Base-by-base conservation (phyloP, 2,888 invertebrate genomes). In the Pegoplata infirma region DNA sequence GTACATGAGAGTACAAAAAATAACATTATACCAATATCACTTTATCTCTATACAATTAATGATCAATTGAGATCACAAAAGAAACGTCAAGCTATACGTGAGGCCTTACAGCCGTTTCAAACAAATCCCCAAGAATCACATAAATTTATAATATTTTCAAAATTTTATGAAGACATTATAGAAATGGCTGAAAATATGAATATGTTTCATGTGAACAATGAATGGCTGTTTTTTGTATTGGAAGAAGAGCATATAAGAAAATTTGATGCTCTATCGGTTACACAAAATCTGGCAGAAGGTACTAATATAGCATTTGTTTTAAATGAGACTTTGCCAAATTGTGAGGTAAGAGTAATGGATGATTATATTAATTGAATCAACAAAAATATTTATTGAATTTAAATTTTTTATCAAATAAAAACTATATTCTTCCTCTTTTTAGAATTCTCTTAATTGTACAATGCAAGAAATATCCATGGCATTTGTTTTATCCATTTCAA, bases 181-280 rank as follows among this genome's bases (percentile, higher is more conserved):
- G 93, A 94, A 84, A 91, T 92, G 3, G 94, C 94, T 0, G 92
- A 94, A 51, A 90, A 91, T 0, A 88, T 94, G 59, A 90, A 91
- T 40, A 91, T 96, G 91, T 92, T 94, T 0, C 92, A 93, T 83
- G 93, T 94, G 0, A 91, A 90, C 82, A 94, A 93, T 80, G 95
- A 96, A 85, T 96, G 96, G 96, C 87, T 96, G n/a, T 96, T 94
- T 85, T 90, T 96, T 40, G 90, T 96, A 61, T 91, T 94, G 0
- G 93, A 94, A 72, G 93, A 94, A 72, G 92, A 92, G 0, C 89
- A 91, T 69, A 85, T 83, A 0, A 88, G 88, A 3, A 88, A 90
- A 4, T 80, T 82, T 8, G 85, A 86, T 81, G 82, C 93, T 83
- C 85, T 93, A 5, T 88, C 91, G 0, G 89, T 90, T 16, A 90